A percentile compares a stretch with the other conserved stretches of the same genome.
Conservation (phyloP, 2,113 vertebrate genomes). For the Prunella himalayana region DNA sequence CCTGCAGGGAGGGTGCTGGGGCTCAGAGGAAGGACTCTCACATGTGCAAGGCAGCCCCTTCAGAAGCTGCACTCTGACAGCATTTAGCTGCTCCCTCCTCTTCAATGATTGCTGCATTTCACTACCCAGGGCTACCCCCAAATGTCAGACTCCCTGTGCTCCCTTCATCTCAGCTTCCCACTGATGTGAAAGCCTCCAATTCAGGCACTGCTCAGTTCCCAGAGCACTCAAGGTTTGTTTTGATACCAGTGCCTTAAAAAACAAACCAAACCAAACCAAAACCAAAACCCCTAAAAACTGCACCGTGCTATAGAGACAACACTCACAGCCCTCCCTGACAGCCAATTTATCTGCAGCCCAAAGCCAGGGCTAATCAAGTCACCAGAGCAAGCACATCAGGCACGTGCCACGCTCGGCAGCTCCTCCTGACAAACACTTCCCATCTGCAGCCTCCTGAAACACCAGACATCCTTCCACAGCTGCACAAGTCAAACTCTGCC, state of each 20-base stretch:
- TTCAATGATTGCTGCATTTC: not conserved
- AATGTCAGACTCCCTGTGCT: not conserved
- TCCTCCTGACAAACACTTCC: conserved; percentile 15
- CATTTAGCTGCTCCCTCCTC: not conserved
- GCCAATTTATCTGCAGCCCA: conserved; percentile 24
- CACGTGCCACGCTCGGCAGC: conserved; percentile 4
- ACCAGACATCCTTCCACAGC: not conserved
- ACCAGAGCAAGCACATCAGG: not conserved
- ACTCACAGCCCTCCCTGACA: not conserved
- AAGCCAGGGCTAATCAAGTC: conserved; percentile 32
- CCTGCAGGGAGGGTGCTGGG: not conserved
- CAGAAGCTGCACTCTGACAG: not conserved
- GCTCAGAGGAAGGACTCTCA: not conserved
- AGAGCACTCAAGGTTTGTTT: not conserved
- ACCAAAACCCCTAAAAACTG: not conserved
- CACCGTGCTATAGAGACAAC: not conserved
- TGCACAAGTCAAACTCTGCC: not conserved
- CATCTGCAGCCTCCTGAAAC: not conserved
- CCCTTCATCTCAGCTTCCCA: not conserved
- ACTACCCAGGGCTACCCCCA: not conserved
- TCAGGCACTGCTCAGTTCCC: not conserved
- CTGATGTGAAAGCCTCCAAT: not conserved
- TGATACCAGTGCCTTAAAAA: not conserved
- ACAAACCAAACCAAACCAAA: no score
- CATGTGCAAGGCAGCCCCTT: not conserved